These are phyloP conservation scores for Lasius fuliginosus DNA, from an alignment of 2,888 invertebrate species.

Conservation along the genomic window DNA sequence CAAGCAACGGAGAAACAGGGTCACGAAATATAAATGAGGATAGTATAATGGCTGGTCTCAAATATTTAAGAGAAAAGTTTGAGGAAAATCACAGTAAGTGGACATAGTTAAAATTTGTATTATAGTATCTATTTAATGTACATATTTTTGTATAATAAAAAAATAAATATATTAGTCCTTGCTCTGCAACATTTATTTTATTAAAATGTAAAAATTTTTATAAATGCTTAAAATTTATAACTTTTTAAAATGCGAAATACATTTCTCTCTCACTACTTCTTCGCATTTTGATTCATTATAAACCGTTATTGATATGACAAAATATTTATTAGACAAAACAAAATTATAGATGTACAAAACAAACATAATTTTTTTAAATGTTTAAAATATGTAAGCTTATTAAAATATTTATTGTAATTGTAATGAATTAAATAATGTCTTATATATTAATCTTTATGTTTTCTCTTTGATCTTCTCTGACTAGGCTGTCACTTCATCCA, in stretches of 20 bases:
- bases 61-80: slow-evolving; percentile 81
- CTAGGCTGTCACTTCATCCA: neutral
- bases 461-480: slow-evolving; percentile 1
- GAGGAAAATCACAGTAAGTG: slow-evolving; percentile 71
- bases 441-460: neutral
- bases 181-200: neutral
- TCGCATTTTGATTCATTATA: too few relatives aligned
- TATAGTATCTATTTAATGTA: slow-evolving; percentile 9
- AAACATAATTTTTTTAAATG: too few relatives aligned
- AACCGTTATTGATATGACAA: too few relatives aligned
- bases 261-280: too few relatives aligned
- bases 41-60: slow-evolving; percentile 79
- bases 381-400: too few relatives aligned
- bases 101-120: slow-evolving; percentile 20
- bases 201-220: neutral
- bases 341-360: too few relatives aligned
- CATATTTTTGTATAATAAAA: slow-evolving; percentile 30
- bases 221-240: too few relatives aligned
- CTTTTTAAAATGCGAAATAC: too few relatives aligned
- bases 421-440: neutral
- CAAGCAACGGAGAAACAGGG: neutral
- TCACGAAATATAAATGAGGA: slow-evolving; percentile 71
- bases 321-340: too few relatives aligned
- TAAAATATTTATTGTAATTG: neutral
- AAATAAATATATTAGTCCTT: slow-evolving; percentile 8